Evolutionary conservation across 1,140 invertebrate genomes (phyloP).

Genomic region (Acarapis woodi): DNA sequence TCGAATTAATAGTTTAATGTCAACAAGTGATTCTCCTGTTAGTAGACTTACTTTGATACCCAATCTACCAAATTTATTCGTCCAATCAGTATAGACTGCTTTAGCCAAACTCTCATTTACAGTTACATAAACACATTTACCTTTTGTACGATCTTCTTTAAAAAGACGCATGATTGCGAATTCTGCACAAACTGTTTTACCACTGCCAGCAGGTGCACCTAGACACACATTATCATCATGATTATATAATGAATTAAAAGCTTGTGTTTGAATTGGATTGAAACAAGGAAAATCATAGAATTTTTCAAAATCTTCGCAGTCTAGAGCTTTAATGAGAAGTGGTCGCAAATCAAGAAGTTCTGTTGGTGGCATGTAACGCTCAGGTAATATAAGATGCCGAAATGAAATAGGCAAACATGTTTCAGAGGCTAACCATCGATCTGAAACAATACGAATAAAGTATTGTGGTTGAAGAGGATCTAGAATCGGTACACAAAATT

Average conservation of each 20-base stretch:
- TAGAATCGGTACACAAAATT: constrained; percentile 95
- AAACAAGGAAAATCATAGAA: constrained; percentile 73
- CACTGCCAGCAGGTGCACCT: constrained; percentile 84
- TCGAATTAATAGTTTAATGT: constrained; percentile 46
- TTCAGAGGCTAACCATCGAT: constrained; percentile 35
- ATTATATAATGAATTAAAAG: constrained; percentile 95
- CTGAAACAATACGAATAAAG: constrained; percentile 43
- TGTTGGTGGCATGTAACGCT: constrained; percentile 90
- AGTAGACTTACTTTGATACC: constrained; percentile 60
- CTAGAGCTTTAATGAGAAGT: constrained; percentile 38
- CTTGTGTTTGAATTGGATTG: constrained; percentile 97
- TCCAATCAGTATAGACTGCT: constrained; percentile 67
- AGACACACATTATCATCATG: constrained; percentile 96
- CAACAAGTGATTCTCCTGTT: constrained; percentile 92
- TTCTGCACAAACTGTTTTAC: constrained; percentile 87
- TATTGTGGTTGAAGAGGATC: constrained; percentile 94
- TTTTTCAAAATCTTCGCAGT: constrained; percentile 55
- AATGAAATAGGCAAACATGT: constrained; percentile 92
- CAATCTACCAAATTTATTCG: constrained; percentile 51
- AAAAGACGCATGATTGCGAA: constrained; percentile 77
- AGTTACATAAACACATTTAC: constrained; percentile 64
- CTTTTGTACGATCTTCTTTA: constrained; percentile 25
- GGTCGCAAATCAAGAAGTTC: constrained; percentile 93
- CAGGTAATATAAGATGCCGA: constrained; percentile 80
- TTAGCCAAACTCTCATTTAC: constrained; percentile 72